Conservation (phyloP, 2,888 invertebrate species). For the Pycnomerus fuliginosus region DNA sequence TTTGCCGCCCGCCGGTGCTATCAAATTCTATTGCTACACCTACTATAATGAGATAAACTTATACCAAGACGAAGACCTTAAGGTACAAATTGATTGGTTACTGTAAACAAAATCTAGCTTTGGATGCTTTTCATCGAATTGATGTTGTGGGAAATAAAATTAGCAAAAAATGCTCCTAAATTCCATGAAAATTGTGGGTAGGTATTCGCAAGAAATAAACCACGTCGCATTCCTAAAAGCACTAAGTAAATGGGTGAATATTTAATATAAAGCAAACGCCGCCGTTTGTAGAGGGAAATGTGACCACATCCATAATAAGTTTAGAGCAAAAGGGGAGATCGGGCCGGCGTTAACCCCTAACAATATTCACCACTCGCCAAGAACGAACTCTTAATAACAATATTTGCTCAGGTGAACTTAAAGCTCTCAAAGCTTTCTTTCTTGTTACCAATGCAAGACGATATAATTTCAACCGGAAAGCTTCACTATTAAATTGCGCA, state of each 20-base stretch:
- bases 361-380: constrained; percentile 1
- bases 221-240: constrained; percentile 18
- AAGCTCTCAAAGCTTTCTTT: background rate
- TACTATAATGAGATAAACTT: too few species aligned
- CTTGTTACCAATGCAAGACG: constrained; percentile 5
- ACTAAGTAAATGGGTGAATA: constrained; percentile 33
- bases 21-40: too few species aligned
- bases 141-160: too few species aligned
- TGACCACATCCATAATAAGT: constrained; percentile 27
- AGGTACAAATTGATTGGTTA: too few species aligned
- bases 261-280: constrained; percentile 33
- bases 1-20: too few species aligned
- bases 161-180: too few species aligned
- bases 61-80: too few species aligned
- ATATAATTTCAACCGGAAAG: constrained; percentile 6
- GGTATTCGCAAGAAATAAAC: constrained; percentile 17
- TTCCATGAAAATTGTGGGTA: too few species aligned
- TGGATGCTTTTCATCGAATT: too few species aligned
- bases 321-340: constrained; percentile 11
- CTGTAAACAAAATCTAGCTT: too few species aligned
- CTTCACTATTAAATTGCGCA: constrained; percentile 21
- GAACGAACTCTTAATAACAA: background rate
- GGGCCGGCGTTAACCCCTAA: constrained; percentile 5
- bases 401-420: background rate
- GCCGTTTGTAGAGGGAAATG: constrained; percentile 24